phyloP scores from a whole-genome alignment of 2,113 vertebrate species.

The Megatriorchis doriae region DNA sequence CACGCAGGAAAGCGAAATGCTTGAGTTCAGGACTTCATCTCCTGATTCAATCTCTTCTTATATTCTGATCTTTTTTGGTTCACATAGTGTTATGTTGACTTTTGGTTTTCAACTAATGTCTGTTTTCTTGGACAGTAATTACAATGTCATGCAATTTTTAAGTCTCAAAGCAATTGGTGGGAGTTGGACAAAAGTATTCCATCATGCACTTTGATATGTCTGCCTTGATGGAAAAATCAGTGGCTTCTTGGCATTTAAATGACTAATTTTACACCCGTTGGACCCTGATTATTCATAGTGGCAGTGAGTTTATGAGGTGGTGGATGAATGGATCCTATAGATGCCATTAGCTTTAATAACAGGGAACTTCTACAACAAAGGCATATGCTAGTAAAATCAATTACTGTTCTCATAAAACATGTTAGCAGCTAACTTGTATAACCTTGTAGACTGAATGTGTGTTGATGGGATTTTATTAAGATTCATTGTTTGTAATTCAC shows the following conservation, averaged over 20 bases:
- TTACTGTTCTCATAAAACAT: not conserved
- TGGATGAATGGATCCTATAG: slow-evolving; percentile 15
- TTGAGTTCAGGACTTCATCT: not conserved
- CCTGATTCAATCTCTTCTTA: not conserved
- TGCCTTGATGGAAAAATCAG: not conserved
- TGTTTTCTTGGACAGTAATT: not conserved
- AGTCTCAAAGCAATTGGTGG: not conserved
- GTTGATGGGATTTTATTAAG: not conserved
- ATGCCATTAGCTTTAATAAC: slow-evolving; percentile 22
- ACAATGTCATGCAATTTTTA: not conserved
- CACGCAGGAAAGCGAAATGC: not conserved
- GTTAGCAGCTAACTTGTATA: not conserved
- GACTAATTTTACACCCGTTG: not conserved
- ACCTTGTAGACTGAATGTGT: not conserved
- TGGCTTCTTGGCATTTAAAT: not conserved
- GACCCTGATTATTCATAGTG: slow-evolving; percentile 24
- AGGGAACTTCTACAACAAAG: not conserved
- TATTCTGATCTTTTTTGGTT: not conserved
- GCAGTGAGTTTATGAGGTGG: not conserved
- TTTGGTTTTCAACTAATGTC: not conserved
- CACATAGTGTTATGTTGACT: rapidly evolving
- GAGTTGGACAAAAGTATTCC: not conserved
- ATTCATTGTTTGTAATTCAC: not conserved
- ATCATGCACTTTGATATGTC: not conserved
- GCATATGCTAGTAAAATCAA: slow-evolving; percentile 24